Base-by-base conservation (phyloP, 92 coral and sea anemone species). In the Phenganax stokvisi region DNA sequence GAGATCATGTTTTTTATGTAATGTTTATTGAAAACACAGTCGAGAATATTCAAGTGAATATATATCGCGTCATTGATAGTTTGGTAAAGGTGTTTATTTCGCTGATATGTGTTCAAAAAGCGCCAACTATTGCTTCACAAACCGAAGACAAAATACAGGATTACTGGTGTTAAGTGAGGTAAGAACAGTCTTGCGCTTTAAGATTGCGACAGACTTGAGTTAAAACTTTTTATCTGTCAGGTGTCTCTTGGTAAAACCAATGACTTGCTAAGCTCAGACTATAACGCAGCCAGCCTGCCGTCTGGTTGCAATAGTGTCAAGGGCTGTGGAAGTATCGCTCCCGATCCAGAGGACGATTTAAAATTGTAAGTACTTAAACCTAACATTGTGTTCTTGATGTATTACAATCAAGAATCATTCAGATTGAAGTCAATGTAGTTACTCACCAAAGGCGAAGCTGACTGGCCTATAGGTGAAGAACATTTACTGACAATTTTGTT, bases 41-140 rank as follows among this genome's bases (percentile, higher is more conserved):
- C 27, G 3, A 69, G 15, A 72, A 72, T 31, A 31, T 12, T 72
- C 7, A 12, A 16, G 10, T 17, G 12, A 15, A 7, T 15, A 61
- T 61, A 17, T 13, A 51, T 51, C 27, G 55, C 10, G 1, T 37
- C 31, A 53, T 20, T 81, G 84, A n/a, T 69, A 91, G 96, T 91
- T 93, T 85, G 97, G 97, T 9, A 93, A 93, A 82, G 97, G 97
- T 47, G 83, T 93, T 79, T 93, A 93, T 86, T 93, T 93, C 74
- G 97, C 97, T 13, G 97, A 93, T 83, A 93, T 93, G 97, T 93
- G 97, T 11, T 93, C 97, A 25, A 93, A 93, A 75, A 93, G 97
- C 81, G 97, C 93, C 15, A 93, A 93, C 81, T 93, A 93, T 66
- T 93, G 97, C 82, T 93, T 89, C 82, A 88, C 97, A 5, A 86